These are phyloP conservation scores for Florisuga fusca DNA, from an alignment of 2,797 vertebrate species.

Conservation along the genomic window DNA sequence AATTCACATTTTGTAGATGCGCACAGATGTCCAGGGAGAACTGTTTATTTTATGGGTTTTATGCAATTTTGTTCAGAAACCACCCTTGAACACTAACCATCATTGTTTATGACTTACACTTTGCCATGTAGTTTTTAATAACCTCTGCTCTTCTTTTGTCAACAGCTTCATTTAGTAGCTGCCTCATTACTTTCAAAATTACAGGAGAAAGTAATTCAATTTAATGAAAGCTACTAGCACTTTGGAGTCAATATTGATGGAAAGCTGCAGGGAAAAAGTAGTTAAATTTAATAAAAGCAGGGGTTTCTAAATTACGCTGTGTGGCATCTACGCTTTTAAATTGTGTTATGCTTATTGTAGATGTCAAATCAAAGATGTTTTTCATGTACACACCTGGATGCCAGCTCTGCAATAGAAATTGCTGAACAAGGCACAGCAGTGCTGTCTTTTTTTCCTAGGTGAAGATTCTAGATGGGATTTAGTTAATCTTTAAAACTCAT, in stretches of 20 bases:
- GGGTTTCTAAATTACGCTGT: slow-evolving; percentile 28
- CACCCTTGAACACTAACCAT: background rate
- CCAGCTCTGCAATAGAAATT: background rate
- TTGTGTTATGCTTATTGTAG: slow-evolving; percentile 6
- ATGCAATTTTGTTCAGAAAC: background rate
- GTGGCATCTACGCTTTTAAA: slow-evolving; percentile 21
- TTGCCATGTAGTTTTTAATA: slow-evolving; percentile 32
- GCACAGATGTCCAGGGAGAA: background rate
- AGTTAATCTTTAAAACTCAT: background rate
- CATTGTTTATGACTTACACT: background rate
- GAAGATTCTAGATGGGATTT: background rate
- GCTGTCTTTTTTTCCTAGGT: background rate
- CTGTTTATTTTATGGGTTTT: background rate
- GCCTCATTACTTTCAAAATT: slow-evolving; percentile 53
- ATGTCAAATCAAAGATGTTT: slow-evolving; percentile 31
- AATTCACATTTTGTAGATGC: background rate
- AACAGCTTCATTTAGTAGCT: slow-evolving; percentile 41
- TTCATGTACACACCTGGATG: slow-evolving; percentile 31
- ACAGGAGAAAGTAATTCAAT: slow-evolving; percentile 31
- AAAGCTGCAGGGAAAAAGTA: slow-evolving; percentile 19
- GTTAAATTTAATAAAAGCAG: slow-evolving; percentile 45
- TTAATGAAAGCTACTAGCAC: slow-evolving; percentile 13
- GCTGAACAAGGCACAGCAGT: background rate
- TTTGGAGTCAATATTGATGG: slow-evolving; percentile 52
- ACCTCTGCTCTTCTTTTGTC: slow-evolving; percentile 14